A percentile compares a stretch with the other conserved stretches of the same genome.
phyloP scores from a whole-genome alignment of 2,888 invertebrate species.

The Malacosoma neustria region DNA sequence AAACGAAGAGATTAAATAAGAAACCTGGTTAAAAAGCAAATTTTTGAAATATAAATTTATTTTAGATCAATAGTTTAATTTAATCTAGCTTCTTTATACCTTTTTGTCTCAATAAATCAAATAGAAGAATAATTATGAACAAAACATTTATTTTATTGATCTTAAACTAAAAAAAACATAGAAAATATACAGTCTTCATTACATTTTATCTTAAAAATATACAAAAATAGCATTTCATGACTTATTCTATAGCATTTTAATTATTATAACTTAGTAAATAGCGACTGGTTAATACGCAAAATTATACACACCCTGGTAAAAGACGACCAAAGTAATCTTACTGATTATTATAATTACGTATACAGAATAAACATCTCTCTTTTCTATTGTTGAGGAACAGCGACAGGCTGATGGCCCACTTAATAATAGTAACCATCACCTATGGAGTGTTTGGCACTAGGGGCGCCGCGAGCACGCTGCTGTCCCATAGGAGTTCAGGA shows the following conservation, averaged over 20 bases:
- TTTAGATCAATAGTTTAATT: neutral
- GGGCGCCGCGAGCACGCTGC: too few relatives aligned
- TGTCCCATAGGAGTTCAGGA: too few relatives aligned
- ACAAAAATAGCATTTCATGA: conserved; percentile 32
- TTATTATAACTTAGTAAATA: too few relatives aligned
- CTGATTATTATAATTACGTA: too few relatives aligned
- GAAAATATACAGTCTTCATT: conserved; percentile 69
- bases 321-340: too few relatives aligned
- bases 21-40: conserved; percentile 23
- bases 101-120: neutral
- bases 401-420: too few relatives aligned
- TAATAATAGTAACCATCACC: too few relatives aligned
- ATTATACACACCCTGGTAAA: too few relatives aligned
- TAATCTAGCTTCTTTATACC: neutral
- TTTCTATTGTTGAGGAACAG: too few relatives aligned
- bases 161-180: conserved; percentile 30
- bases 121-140: neutral
- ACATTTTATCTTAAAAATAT: conserved; percentile 33
- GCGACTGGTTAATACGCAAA: too few relatives aligned
- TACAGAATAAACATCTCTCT: too few relatives aligned
- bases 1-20: conserved; percentile 16
- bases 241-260: conserved; percentile 1
- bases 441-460: too few relatives aligned
- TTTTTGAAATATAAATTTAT: conserved; percentile 15
- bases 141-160: conserved; percentile 3